These are phyloP conservation scores for Heliconius sara DNA, from an alignment of 2,888 invertebrate species.

Conservation along the genomic window DNA sequence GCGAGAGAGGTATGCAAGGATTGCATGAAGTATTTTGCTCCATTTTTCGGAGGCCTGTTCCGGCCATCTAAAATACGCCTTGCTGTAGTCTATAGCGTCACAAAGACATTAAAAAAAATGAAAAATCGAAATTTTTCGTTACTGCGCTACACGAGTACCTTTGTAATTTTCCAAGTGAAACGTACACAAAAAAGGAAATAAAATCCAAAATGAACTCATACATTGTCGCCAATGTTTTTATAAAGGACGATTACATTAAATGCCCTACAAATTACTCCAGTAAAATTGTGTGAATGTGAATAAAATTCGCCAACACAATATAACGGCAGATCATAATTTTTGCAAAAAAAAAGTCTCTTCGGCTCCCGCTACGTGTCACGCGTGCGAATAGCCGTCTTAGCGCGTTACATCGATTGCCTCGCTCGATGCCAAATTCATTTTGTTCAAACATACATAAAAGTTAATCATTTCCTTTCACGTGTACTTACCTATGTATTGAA, in stretches of 20 bases:
- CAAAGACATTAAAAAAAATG: background rate
- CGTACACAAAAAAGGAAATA: background rate
- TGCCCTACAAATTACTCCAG: constrained; percentile 67
- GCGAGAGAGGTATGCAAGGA: too few species aligned
- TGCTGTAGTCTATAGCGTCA: background rate
- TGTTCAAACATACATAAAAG: constrained; percentile 44
- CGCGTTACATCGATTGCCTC: constrained; percentile 47
- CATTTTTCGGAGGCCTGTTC: too few species aligned
- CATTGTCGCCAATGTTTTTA: constrained; percentile 53
- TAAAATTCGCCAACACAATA: constrained; percentile 57
- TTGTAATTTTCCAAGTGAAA: background rate
- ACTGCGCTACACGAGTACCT: background rate
- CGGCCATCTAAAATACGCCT: background rate
- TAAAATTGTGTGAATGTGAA: constrained; percentile 60
- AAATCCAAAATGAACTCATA: background rate
- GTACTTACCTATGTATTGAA: background rate
- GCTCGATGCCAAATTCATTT: constrained; percentile 50
- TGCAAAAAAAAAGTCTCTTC: constrained; percentile 62
- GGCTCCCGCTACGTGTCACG: constrained; percentile 63
- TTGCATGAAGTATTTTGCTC: too few species aligned
- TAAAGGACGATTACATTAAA: constrained; percentile 75
- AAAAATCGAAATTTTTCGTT: background rate
- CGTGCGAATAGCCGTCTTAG: constrained; percentile 55
- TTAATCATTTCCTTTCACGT: constrained; percentile 12
- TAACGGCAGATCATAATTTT: constrained; percentile 68